A percentile compares a stretch with the other conserved stretches of the same genome.
phyloP scores from a whole-genome alignment of 92 coral and sea anemone genomes.

The Epizoanthus fatuus region DNA sequence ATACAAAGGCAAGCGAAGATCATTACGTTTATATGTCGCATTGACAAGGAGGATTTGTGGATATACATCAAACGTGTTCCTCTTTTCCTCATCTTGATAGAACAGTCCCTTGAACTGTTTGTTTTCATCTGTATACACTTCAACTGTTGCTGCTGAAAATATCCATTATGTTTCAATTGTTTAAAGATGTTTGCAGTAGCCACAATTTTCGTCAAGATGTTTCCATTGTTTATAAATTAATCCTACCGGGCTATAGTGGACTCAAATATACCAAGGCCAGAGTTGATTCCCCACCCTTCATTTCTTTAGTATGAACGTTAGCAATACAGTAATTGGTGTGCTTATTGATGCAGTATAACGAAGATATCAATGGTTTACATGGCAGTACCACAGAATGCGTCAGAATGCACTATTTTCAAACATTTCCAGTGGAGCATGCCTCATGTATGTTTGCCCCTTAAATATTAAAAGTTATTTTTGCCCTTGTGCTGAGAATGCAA shows the following conservation, averaged over 20 bases:
- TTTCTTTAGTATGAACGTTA: background rate
- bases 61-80: background rate
- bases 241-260: background rate
- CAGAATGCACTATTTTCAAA: too few relatives aligned
- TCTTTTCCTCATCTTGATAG: slow-evolving; percentile 48
- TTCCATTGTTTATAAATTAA: background rate
- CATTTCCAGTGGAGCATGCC: too few relatives aligned
- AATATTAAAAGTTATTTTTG: too few relatives aligned
- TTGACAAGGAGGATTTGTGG: slow-evolving; percentile 43
- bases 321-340: background rate
- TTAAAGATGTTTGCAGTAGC: background rate
- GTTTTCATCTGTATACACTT: slow-evolving; percentile 36
- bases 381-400: too few relatives aligned
- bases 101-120: slow-evolving; percentile 44
- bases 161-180: background rate
- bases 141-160: slow-evolving; percentile 36
- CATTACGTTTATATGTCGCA: slow-evolving; percentile 56
- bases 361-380: too few relatives aligned
- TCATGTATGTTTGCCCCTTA: too few relatives aligned
- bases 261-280: background rate
- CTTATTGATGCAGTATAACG: too few relatives aligned
- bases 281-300: background rate
- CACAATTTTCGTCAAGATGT: background rate
- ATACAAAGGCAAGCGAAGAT: slow-evolving; percentile 58
- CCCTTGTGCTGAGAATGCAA: too few relatives aligned